A percentile compares a stretch with the other conserved stretches of the same genome.
These are phyloP conservation scores for Amphiduros pacificus DNA, from an alignment of 2,888 invertebrate species.

Conservation along the genomic window DNA sequence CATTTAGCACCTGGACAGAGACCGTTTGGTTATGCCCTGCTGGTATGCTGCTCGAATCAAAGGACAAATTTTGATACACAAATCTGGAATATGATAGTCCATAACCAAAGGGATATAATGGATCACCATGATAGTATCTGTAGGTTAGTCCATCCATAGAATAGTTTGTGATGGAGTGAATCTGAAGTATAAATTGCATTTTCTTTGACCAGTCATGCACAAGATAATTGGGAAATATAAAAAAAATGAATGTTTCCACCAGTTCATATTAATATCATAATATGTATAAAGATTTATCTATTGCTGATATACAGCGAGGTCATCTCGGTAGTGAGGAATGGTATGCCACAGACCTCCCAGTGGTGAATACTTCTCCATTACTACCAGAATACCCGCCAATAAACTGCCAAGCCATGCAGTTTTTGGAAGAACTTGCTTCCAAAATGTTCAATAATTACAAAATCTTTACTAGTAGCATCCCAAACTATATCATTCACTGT, in stretches of 20 bases:
- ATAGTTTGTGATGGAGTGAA: constrained; percentile 31
- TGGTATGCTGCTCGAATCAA: constrained; percentile 16
- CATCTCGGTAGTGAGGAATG: no score
- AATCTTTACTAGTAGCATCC: background rate
- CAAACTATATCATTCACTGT: no score
- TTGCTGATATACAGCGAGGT: no score
- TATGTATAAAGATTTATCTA: background rate
- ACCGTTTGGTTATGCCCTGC: constrained; percentile 37
- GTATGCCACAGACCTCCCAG: no score
- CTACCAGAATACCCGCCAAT: no score
- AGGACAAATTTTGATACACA: constrained; percentile 10
- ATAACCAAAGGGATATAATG: constrained; percentile 33
- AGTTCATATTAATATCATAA: background rate
- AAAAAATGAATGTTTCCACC: background rate
- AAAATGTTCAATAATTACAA: background rate
- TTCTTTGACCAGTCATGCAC: background rate
- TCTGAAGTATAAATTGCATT: constrained; percentile 22
- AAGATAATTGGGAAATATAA: background rate
- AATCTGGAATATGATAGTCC: constrained; percentile 17
- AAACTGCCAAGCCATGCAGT: no score
- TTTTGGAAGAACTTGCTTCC: background rate
- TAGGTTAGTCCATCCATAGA: constrained; percentile 47
- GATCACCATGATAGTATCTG: constrained; percentile 40
- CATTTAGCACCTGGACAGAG: constrained; percentile 39
- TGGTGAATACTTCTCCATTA: no score